Evolutionary conservation across 2,113 vertebrate genomes (phyloP), one percentile per base, ranked within the genome.

Genomic region (Anguilla japonica): DNA sequence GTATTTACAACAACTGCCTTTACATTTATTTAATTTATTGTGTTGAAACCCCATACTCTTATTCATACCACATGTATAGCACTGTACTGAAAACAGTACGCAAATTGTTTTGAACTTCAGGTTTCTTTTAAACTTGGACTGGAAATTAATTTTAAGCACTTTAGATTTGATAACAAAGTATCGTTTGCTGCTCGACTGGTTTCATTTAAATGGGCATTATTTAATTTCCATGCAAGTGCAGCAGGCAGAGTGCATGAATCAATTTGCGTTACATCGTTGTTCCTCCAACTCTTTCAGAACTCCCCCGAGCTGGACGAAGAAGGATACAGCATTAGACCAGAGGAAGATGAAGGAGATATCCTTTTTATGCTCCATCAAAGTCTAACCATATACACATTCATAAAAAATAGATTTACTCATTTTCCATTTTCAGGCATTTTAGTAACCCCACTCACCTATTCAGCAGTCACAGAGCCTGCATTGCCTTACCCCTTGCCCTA

Each of bases 311-410:
- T 99, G 79, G 98, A 99, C 89, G 98, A 99, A 26, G 98, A 99
- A 92, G 98, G 98, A 11, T 99, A 99, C 94, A 99, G 98, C 94
- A 96, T 97, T 93, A 96, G 98, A 90, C 98, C 98, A 0, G 98
- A 99, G 34, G 95, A 96, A 0, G 98, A 99, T 85, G 95, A 96
- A 34, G 96, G 93, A 94, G 96, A 99, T 99, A 99, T 99, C 98
- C 97, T 99, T 94, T 83, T 83, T 81, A 46, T 26, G 56, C 26
- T 4, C 6, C 14, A n/a, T 56, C 16, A 79, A 53, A 9, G 41
- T 46, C 39, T 63, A 13, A 53, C 50, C 50, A 53, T 11, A 13
- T 53, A 53, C 50, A 11, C 50, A 14, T 53, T 22, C 16, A 63
- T 22, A 63, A 67, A 67, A 67, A 67, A 67, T 3, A 3, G n/a